Evolutionary conservation across 2,113 vertebrate species (phyloP), one percentile per base, ranked within the genome.

Genomic region (Puffinus mauretanicus): DNA sequence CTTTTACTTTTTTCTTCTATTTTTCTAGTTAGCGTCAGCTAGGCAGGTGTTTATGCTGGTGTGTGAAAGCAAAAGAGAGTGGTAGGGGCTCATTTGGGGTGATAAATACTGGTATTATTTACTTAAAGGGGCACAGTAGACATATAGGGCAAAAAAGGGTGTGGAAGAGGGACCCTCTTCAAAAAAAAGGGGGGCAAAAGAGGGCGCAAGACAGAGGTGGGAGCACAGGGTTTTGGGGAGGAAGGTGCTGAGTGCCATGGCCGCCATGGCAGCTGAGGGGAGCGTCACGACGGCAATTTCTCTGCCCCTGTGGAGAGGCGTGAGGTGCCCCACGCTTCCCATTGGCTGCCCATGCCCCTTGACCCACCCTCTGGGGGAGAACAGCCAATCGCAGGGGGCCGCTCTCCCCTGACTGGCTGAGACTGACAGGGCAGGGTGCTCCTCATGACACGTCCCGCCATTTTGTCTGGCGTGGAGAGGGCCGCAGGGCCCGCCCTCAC

Each of bases 401-500:
- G 4, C 17, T 60, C 9, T 27, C 24, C 34, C 22, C 20, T 44
- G 55, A 29, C 15, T 9, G 15, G 32, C n/a, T 9, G n/a, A 36
- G 36, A 30, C 36, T 19, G 80, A 32, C 30, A 73, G 19, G 54
- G 54, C 5, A 1, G n/a, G 52, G 7, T 3, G 9, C 16, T 38
- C 24, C 36, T 44, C 18, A 8, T 4, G 1, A 6, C 7, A 3
- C 2, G 0, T 27, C 1, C n/a, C 13, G 24, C 86, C 73, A 62
- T 90, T 69, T 85, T 80, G 36, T 44, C 6, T 29, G 52, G 7
- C 0, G 1, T 2, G 32, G 30, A 11, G 38, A 17, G 11, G 5
- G 25, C 5, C 0, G 6, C 8, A 12, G 9, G 5, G 21, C 3
- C 2, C 6, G 1, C 5, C 10, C 7, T 8, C 34, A 11, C 1